These are phyloP conservation scores for Amblyornis subalaris DNA, from an alignment of 2,113 vertebrate species.

Conservation along the genomic window DNA sequence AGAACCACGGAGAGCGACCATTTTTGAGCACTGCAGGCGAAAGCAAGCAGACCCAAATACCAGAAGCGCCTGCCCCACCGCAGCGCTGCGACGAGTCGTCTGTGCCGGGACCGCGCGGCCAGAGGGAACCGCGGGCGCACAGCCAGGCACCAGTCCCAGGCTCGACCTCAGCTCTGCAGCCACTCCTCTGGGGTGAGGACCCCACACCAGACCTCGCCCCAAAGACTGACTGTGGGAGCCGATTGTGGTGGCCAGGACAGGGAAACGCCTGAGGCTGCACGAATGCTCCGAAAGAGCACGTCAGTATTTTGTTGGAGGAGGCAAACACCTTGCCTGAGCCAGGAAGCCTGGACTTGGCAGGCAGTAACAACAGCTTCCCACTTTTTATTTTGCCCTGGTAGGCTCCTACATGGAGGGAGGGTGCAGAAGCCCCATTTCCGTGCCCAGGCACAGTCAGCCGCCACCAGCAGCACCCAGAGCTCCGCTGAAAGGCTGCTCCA, in stretches of 20 bases:
- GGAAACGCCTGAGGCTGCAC: background rate
- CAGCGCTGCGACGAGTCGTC: background rate
- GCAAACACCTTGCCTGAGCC: background rate
- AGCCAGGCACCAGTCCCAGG: background rate
- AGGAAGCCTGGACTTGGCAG: background rate
- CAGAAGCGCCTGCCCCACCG: background rate
- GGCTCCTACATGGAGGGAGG: background rate
- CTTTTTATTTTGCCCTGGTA: background rate
- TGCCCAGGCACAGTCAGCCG: too few relatives aligned
- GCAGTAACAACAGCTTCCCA: background rate
- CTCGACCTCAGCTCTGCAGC: background rate
- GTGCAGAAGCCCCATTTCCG: background rate
- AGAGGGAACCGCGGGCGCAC: background rate
- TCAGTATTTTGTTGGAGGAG: background rate
- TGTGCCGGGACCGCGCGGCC: background rate
- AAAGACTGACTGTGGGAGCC: background rate
- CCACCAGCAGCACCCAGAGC: background rate
- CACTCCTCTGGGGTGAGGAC: rapidly evolving
- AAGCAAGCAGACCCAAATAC: background rate
- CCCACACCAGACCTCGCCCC: background rate
- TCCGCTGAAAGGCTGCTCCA: background rate
- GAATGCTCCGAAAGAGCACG: background rate
- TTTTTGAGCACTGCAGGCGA: background rate
- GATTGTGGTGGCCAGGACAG: background rate
- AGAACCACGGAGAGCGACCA: background rate